Percentiles rank a stretch among this genome's conserved stretches.
phyloP scores from a whole-genome alignment of 2,113 vertebrate genomes.

The Capreolus pygargus region DNA sequence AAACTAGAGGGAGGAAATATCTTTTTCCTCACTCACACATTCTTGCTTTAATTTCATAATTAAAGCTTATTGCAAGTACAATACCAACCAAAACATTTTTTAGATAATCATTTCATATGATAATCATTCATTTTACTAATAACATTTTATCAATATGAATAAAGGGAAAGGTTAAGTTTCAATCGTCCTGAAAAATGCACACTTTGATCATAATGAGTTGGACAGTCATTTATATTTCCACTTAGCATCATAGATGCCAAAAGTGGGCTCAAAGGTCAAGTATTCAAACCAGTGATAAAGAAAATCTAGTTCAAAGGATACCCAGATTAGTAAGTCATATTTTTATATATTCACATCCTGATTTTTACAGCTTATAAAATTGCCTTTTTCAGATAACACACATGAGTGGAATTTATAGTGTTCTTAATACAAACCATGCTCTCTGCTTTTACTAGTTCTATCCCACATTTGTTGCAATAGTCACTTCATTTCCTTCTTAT shows the following conservation, averaged over 20 bases:
- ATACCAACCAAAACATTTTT: background rate
- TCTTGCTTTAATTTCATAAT: background rate
- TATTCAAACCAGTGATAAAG: background rate
- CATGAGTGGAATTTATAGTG: slow-evolving; percentile 68
- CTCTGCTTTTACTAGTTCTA: slow-evolving; percentile 70
- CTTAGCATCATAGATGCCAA: background rate
- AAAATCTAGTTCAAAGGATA: background rate
- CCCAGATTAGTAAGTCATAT: slow-evolving; percentile 16
- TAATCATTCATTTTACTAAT: background rate
- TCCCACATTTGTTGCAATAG: slow-evolving; percentile 26
- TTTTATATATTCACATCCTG: slow-evolving; percentile 60
- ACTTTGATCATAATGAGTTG: background rate
- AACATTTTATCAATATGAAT: background rate
- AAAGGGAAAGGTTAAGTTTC: background rate
- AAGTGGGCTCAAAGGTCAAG: background rate
- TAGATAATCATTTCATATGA: background rate
- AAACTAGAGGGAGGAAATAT: background rate
- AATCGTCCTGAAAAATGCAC: background rate
- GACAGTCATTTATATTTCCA: background rate
- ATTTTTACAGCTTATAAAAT: slow-evolving; percentile 76
- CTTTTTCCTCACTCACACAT: background rate
- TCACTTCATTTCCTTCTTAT: slow-evolving; percentile 71
- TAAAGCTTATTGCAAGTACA: background rate
- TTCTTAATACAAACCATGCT: slow-evolving; percentile 69
- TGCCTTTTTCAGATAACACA: slow-evolving; percentile 73